These are phyloP conservation scores for Andrena chrysosceles DNA, from an alignment of 2,888 invertebrate genomes.

Conservation along the genomic window DNA sequence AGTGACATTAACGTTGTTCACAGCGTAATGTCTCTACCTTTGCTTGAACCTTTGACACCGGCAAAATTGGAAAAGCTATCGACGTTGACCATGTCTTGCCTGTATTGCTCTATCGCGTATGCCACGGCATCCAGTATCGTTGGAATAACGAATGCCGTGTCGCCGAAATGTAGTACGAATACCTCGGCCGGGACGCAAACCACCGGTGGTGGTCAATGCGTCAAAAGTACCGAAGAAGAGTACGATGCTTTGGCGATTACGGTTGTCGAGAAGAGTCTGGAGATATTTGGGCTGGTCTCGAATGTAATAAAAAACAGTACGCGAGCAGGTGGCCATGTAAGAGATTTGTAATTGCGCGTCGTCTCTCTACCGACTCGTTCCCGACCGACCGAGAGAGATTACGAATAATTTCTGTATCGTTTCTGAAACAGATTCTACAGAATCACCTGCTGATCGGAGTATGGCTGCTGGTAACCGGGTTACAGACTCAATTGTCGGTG, in stretches of 20 bases:
- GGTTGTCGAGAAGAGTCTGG: constrained; percentile 95
- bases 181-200: constrained; percentile 71
- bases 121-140: constrained; percentile 88
- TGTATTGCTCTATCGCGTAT: constrained; percentile 92
- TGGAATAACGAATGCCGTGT: constrained; percentile 87
- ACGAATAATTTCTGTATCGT: neutral
- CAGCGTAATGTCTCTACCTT: constrained; percentile 93
- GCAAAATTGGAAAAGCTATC: constrained; percentile 93
- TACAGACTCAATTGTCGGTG: constrained; percentile 92
- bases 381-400: neutral
- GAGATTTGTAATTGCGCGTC: constrained; percentile 70
- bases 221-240: constrained; percentile 89
- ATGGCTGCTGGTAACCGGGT: constrained; percentile 94
- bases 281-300: constrained; percentile 93
- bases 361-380: neutral
- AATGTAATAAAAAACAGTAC: constrained; percentile 93
- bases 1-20: constrained; percentile 94
- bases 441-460: constrained; percentile 95
- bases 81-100: constrained; percentile 92
- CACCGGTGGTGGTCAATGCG: constrained; percentile 68
- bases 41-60: constrained; percentile 94
- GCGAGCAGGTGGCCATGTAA: constrained; percentile 94
- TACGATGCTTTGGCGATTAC: constrained; percentile 92
- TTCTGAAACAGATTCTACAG: constrained; percentile 90
- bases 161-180: constrained; percentile 86